These are phyloP conservation scores for Halictus quadricinctus DNA, from an alignment of 2,888 invertebrate species.

Conservation along the genomic window DNA sequence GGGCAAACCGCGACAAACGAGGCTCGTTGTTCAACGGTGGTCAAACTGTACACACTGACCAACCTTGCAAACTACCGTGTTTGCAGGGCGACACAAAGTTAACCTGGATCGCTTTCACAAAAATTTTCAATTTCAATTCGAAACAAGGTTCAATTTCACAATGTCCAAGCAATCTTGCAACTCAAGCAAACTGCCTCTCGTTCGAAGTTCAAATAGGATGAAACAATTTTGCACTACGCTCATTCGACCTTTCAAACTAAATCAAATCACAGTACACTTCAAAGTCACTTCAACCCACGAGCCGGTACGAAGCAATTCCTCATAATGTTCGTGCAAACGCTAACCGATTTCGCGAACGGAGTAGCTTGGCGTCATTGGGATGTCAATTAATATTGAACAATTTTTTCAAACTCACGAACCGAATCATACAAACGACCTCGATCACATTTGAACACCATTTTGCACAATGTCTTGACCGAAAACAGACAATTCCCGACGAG, in stretches of 20 bases:
- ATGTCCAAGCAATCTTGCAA: neutral
- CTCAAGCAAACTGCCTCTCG: neutral
- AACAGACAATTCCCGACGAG: neutral
- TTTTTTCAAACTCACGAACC: neutral
- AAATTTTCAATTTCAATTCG: too few relatives aligned
- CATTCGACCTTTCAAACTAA: neutral
- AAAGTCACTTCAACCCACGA: neutral
- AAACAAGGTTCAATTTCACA: neutral
- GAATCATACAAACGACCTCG: neutral
- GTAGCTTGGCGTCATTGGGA: neutral
- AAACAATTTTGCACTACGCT: neutral
- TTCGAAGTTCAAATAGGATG: neutral
- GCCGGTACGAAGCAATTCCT: neutral
- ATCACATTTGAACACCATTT: neutral
- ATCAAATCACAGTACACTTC: neutral
- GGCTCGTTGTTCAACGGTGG: neutral
- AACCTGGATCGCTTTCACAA: too few relatives aligned
- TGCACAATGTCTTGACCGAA: neutral
- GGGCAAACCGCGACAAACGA: neutral
- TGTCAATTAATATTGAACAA: too few relatives aligned
- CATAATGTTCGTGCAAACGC: neutral
- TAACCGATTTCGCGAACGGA: neutral
- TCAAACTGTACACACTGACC: neutral
- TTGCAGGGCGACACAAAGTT: neutral
- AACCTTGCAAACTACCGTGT: neutral